phyloP scores from a whole-genome alignment of 2,113 vertebrate species.

The Channa argus region DNA sequence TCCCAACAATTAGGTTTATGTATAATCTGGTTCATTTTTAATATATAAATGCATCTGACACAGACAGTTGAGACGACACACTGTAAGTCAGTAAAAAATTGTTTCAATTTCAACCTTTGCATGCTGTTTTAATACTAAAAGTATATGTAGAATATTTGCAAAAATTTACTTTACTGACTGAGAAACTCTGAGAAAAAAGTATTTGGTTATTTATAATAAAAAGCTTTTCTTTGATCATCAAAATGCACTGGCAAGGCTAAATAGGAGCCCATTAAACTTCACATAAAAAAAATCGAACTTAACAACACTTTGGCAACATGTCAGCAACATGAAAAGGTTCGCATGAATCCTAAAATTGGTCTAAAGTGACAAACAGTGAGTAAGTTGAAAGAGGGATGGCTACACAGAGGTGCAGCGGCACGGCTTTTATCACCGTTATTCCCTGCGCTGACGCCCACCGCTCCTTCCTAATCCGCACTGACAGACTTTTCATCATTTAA shows the following conservation, averaged over 20 bases:
- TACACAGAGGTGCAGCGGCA: conserved; percentile 58
- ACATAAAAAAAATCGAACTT: conserved; percentile 40
- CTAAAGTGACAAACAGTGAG: conserved; percentile 68
- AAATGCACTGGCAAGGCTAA: conserved; percentile 33
- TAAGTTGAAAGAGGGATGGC: conserved; percentile 62
- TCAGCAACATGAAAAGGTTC: conserved; percentile 59
- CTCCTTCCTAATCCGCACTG: conserved; percentile 80
- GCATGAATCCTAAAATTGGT: conserved; percentile 71
- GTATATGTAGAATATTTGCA: conserved; percentile 16
- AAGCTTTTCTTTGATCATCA: conserved; percentile 51
- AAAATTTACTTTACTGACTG: conserved; percentile 20
- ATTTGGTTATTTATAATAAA: conserved; percentile 21
- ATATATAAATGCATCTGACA: conserved; percentile 22
- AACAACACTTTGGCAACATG: conserved; percentile 53
- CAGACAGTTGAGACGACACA: conserved; percentile 37
- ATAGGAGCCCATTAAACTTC: conserved; percentile 44
- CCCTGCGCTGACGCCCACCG: conserved; percentile 47
- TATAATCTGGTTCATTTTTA: neutral
- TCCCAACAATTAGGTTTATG: neutral
- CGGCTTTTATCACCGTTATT: conserved; percentile 64
- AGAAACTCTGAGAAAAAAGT: conserved; percentile 24
- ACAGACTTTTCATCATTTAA: conserved; percentile 80
- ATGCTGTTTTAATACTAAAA: conserved; percentile 33
- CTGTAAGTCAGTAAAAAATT: conserved; percentile 8
- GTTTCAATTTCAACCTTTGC: conserved; percentile 5